Evolutionary conservation across 1,140 invertebrate species (phyloP).

Genomic region (Platyura marginata): DNA sequence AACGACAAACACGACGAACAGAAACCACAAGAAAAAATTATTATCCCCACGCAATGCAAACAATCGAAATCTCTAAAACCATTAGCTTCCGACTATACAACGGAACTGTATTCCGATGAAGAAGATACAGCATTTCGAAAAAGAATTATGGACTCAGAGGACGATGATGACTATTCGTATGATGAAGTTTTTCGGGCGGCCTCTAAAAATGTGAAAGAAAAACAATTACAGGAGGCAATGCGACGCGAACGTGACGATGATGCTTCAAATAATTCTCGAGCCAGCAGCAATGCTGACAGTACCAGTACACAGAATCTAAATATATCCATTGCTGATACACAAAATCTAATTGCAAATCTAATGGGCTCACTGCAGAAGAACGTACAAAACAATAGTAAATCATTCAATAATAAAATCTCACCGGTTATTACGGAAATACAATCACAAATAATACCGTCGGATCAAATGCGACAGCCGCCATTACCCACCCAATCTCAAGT

Average conservation of each 20-base stretch:
- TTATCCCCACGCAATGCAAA: background rate
- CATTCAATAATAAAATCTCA: no score
- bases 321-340: conserved; percentile 33
- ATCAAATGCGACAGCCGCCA: no score
- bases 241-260: conserved; percentile 13
- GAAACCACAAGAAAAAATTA: no score
- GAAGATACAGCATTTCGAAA: conserved; percentile 7
- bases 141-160: conserved; percentile 30
- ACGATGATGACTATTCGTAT: conserved; percentile 46
- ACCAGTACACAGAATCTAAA: conserved; percentile 24
- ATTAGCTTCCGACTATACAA: background rate
- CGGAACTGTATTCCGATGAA: conserved; percentile 10
- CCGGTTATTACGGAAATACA: background rate
- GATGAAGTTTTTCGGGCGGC: conserved; percentile 47
- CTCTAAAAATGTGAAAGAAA: conserved; percentile 35
- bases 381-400: background rate
- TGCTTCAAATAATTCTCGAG: conserved; percentile 7
- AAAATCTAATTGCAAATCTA: conserved; percentile 38
- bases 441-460: background rate
- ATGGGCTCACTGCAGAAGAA: conserved; percentile 36
- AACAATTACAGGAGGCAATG: conserved; percentile 13
- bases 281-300: conserved; percentile 12
- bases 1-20: background rate
- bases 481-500: no score
- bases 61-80: background rate